Conservation (phyloP, 2,797 vertebrate species). For the Okamejei kenojei region DNA sequence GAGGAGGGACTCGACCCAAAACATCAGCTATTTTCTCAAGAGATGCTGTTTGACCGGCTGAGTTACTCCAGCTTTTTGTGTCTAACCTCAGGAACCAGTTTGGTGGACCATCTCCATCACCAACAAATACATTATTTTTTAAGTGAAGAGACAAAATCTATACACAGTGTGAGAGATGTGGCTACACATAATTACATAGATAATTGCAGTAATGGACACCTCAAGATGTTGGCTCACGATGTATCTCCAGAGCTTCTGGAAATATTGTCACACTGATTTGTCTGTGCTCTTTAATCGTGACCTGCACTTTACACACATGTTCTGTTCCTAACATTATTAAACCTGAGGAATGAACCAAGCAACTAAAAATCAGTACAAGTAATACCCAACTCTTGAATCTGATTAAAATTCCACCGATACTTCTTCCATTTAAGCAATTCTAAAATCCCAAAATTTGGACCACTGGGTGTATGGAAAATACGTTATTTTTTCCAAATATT, state of each 20-base stretch:
- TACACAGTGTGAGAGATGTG: no score
- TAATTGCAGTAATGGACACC: no score
- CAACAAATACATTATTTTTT: no score
- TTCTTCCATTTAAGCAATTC: background rate
- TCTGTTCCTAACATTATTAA: background rate
- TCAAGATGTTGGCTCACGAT: background rate
- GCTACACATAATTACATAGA: no score
- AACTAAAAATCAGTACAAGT: background rate
- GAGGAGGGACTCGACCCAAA: no score
- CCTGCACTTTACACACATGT: background rate
- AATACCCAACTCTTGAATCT: constrained; percentile 1
- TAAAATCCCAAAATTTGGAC: background rate
- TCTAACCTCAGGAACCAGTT: no score
- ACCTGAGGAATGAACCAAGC: background rate
- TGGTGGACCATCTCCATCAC: no score
- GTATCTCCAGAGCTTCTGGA: no score
- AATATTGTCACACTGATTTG: background rate
- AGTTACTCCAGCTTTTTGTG: no score
- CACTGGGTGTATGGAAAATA: background rate
- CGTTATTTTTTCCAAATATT: background rate
- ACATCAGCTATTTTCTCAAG: no score
- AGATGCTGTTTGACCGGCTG: no score
- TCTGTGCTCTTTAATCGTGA: background rate
- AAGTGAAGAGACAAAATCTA: no score
- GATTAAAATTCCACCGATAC: background rate